phyloP scores from a whole-genome alignment of 2,113 vertebrate genomes.

The Paracyprichromis sp. region DNA sequence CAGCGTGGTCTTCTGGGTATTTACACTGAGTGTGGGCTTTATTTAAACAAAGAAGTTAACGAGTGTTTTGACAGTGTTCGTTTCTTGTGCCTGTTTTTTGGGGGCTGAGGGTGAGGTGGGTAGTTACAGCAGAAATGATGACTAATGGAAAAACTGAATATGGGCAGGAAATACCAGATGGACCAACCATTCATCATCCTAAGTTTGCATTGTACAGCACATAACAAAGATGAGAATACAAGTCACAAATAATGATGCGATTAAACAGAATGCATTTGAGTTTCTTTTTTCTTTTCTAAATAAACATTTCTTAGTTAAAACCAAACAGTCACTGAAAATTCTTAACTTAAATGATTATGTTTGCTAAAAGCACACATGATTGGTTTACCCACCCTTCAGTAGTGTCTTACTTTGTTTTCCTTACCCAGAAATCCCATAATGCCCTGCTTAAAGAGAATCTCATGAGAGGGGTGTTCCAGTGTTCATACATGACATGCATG shows the following conservation, averaged over 20 bases:
- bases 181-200: background rate
- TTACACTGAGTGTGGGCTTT: conserved; percentile 24
- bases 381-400: background rate
- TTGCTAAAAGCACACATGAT: background rate
- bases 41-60: conserved; percentile 4
- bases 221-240: background rate
- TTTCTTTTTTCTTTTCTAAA: background rate
- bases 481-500: background rate
- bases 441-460: background rate
- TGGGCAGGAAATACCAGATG: background rate
- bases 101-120: background rate
- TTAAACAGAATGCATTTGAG: background rate
- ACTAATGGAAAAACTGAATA: background rate
- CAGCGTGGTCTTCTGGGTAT: conserved; percentile 18
- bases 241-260: background rate
- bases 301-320: background rate
- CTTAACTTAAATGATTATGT: background rate
- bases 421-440: background rate
- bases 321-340: background rate
- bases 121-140: background rate
- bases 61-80: conserved; percentile 1
- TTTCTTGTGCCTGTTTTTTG: background rate
- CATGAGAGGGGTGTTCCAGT: background rate
- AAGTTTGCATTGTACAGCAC: background rate
- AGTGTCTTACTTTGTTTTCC: background rate